Conservation (phyloP, 2,888 invertebrate species). For the Xestia c-nigrum region DNA sequence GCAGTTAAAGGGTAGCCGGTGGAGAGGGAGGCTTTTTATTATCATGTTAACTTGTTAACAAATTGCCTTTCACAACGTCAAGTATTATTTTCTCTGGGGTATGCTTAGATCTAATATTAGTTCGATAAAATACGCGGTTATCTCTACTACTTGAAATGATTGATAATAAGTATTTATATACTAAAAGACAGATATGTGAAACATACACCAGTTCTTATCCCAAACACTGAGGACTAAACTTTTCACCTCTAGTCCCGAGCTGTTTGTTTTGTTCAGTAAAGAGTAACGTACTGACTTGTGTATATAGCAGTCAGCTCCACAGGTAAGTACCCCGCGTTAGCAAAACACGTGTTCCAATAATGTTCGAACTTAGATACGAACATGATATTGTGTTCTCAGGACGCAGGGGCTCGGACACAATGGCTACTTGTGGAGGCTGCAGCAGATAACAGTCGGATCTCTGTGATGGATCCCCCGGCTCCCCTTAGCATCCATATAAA, state of each 20-base stretch:
- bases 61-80: slow-evolving; percentile 21
- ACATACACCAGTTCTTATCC: background rate
- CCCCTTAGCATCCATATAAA: background rate
- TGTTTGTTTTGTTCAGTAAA: background rate
- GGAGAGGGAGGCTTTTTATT: slow-evolving; percentile 32
- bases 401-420: background rate
- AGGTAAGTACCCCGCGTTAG: background rate
- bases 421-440: slow-evolving; percentile 8
- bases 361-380: background rate
- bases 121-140: background rate
- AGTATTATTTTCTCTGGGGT: slow-evolving; percentile 1
- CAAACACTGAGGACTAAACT: background rate
- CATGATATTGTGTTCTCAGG: slow-evolving; percentile 3
- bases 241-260: background rate
- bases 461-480: slow-evolving; percentile 18
- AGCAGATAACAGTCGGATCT: slow-evolving; percentile 28
- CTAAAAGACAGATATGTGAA: background rate
- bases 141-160: background rate
- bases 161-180: background rate
- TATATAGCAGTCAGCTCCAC: background rate
- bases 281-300: background rate
- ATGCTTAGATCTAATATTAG: background rate
- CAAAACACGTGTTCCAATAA: background rate
- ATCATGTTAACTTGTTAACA: slow-evolving; percentile 47
- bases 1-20: slow-evolving; percentile 35